A percentile compares a stretch with the other conserved stretches of the same genome.
Conservation (phyloP, 1,140 invertebrate species). For the Arion vulgaris region DNA sequence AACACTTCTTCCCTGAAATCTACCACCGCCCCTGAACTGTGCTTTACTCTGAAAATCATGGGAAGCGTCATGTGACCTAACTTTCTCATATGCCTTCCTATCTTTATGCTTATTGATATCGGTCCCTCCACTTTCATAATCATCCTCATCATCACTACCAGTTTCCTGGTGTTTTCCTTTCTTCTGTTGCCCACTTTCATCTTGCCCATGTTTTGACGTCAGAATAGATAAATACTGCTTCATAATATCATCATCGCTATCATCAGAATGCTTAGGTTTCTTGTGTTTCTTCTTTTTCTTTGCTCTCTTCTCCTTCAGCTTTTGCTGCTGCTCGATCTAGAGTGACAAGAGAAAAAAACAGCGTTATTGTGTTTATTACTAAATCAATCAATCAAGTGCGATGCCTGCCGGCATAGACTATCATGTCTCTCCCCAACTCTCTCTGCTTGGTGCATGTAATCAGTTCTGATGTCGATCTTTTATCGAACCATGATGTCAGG, state of each 20-base stretch:
- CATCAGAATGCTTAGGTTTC: constrained; percentile 3
- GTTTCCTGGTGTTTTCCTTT: not conserved
- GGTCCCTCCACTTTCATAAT: not conserved
- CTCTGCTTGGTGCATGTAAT: too few species aligned
- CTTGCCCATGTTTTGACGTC: constrained; percentile 20
- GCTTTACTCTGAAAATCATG: not conserved
- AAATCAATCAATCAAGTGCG: too few species aligned
- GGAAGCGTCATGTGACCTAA: not conserved
- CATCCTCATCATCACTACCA: not conserved
- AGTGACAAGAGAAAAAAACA: not conserved
- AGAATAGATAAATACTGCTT: constrained; percentile 38
- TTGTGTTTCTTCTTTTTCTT: constrained; percentile 28
- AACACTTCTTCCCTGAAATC: not conserved
- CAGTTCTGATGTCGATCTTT: too few species aligned
- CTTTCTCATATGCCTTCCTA: not conserved
- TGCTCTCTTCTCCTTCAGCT: constrained; percentile 11
- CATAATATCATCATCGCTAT: constrained; percentile 21
- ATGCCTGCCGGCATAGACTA: too few species aligned
- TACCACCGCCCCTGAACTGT: not conserved
- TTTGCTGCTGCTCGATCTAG: not conserved
- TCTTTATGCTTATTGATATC: not conserved
- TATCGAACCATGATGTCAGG: too few species aligned
- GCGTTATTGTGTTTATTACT: too few species aligned
- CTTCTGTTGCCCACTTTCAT: not conserved
- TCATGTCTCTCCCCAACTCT: too few species aligned